phyloP scores from a whole-genome alignment of 2,888 invertebrate genomes.

The Mylabris sibirica region DNA sequence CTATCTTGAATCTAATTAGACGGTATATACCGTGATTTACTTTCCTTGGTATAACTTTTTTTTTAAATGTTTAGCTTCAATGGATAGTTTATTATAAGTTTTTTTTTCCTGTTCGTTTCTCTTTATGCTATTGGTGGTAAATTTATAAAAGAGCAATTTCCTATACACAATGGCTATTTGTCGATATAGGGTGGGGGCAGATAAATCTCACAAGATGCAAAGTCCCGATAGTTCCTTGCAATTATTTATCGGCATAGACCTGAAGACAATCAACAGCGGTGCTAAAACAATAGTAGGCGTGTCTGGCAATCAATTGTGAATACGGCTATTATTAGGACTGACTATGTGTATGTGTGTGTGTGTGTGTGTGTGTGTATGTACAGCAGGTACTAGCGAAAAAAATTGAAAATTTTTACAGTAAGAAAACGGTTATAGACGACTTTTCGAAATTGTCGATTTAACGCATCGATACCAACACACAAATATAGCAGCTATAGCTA shows the following conservation, averaged over 20 bases:
- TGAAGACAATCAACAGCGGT: constrained; percentile 61
- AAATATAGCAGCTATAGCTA: too few relatives aligned
- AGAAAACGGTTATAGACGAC: too few relatives aligned
- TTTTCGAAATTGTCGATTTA: constrained; percentile 3
- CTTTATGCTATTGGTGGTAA: constrained; percentile 45
- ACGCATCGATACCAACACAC: neutral
- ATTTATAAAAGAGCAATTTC: constrained; percentile 42
- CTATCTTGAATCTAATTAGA: too few relatives aligned
- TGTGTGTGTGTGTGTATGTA: too few relatives aligned
- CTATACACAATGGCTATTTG: constrained; percentile 50
- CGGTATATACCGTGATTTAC: too few relatives aligned
- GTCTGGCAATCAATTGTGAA: constrained; percentile 59
- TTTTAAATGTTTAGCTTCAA: neutral
- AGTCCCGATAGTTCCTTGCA: constrained; percentile 54
- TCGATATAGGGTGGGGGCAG: constrained; percentile 47
- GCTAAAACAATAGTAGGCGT: constrained; percentile 62
- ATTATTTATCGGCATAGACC: constrained; percentile 57
- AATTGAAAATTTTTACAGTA: neutral
- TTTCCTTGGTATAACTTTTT: neutral
- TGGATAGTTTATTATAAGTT: neutral
- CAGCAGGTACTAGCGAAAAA: constrained; percentile 16
- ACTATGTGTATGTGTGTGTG: too few relatives aligned
- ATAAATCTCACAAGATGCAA: constrained; percentile 56
- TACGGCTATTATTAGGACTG: constrained; percentile 57
- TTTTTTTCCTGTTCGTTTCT: constrained; percentile 29